phyloP scores from a whole-genome alignment of 2,888 invertebrate genomes.

The Leucozona laternaria region DNA sequence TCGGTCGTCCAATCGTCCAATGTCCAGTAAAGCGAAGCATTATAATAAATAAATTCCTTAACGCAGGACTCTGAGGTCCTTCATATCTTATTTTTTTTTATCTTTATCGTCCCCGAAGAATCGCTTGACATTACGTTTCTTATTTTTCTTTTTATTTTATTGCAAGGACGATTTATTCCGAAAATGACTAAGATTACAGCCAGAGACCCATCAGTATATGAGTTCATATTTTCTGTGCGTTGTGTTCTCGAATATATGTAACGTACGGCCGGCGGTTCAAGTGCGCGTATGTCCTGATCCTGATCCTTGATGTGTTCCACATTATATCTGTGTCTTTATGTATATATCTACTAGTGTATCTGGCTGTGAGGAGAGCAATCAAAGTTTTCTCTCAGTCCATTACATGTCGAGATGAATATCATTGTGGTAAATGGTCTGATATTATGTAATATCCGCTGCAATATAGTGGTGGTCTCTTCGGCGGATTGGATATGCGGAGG shows the following conservation, averaged over 20 bases:
- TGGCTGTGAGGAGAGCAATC: slow-evolving; percentile 46
- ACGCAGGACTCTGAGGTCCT: slow-evolving; percentile 50
- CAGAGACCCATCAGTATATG: slow-evolving; percentile 3
- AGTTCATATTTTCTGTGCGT: slow-evolving; percentile 41
- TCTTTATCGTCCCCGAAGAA: slow-evolving; percentile 69
- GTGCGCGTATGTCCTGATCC: slow-evolving; percentile 56
- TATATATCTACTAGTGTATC: background rate
- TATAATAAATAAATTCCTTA: slow-evolving; percentile 71
- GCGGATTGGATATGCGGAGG: background rate
- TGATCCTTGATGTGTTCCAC: slow-evolving; percentile 26
- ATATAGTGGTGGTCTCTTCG: background rate
- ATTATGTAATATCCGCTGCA: slow-evolving; percentile 33
- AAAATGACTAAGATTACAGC: slow-evolving; percentile 63
- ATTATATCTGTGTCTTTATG: background rate
- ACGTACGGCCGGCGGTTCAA: slow-evolving; percentile 28
- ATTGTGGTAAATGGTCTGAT: slow-evolving; percentile 69
- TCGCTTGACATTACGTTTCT: slow-evolving; percentile 69
- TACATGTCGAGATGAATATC: slow-evolving; percentile 73
- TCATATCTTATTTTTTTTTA: slow-evolving; percentile 65
- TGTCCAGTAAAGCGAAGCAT: slow-evolving; percentile 37
- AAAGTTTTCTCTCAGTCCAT: slow-evolving; percentile 64
- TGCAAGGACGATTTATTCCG: slow-evolving; percentile 71
- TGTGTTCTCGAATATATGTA: slow-evolving; percentile 29
- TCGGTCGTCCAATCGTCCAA: slow-evolving; percentile 11
- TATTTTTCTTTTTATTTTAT: slow-evolving; percentile 52